Evolutionary conservation across 1,140 invertebrate genomes (phyloP).

Genomic region (Babylonia areolata): DNA sequence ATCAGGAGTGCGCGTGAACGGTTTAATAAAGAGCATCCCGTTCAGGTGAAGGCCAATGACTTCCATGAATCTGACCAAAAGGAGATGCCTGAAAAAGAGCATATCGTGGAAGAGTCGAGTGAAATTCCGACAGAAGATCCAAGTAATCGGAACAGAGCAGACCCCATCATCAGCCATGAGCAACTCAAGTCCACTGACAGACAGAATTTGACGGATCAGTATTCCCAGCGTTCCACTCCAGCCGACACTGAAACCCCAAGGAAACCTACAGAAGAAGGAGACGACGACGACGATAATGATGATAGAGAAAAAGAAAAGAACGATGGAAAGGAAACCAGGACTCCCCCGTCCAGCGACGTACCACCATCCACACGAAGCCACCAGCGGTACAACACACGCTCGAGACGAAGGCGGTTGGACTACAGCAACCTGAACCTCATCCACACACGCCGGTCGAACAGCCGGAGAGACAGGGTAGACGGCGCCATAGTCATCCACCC

Average conservation of each 20-base stretch:
- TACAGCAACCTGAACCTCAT: neutral
- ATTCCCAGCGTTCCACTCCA: neutral
- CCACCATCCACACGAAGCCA: neutral
- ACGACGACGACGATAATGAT: neutral
- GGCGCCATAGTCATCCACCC: conserved; percentile 24
- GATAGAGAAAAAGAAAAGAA: neutral
- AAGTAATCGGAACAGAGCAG: neutral
- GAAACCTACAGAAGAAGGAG: neutral
- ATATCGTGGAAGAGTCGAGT: neutral
- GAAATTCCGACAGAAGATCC: neutral
- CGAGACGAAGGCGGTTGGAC: neutral
- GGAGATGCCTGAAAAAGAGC: neutral
- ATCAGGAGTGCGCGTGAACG: neutral
- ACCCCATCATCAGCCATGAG: neutral
- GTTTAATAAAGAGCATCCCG: neutral
- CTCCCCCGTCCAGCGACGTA: neutral
- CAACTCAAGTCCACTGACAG: neutral
- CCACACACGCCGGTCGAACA: neutral
- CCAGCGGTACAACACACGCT: neutral
- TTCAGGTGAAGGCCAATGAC: neutral
- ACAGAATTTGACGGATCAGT: neutral
- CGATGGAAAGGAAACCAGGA: neutral
- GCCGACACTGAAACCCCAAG: neutral
- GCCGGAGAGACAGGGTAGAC: conserved; percentile 19
- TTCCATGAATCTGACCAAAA: neutral